phyloP scores from a whole-genome alignment of 2,797 vertebrate species.

The Melanotaenia nigrans region DNA sequence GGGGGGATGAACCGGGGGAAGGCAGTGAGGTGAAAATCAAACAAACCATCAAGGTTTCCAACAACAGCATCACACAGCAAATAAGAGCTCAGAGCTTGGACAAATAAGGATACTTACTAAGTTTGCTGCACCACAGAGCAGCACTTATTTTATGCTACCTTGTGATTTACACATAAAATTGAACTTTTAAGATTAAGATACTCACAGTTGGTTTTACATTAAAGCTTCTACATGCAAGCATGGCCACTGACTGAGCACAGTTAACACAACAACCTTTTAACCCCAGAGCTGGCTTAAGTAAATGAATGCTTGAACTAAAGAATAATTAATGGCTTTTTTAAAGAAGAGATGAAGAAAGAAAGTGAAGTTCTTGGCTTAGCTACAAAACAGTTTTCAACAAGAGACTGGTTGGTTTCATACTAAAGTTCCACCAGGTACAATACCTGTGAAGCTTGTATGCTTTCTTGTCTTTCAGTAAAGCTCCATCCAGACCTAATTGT shows the following conservation, averaged over 20 bases:
- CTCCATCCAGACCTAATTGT: conserved; percentile 17
- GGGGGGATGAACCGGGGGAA: conserved; percentile 20
- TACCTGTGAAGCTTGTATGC: conserved; percentile 24
- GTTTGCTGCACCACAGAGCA: conserved; percentile 43
- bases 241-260: conserved; percentile 7
- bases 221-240: conserved; percentile 6
- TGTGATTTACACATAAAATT: conserved; percentile 7
- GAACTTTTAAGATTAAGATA: background rate
- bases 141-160: conserved; percentile 21
- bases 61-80: conserved; percentile 63
- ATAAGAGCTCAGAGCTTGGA: conserved; percentile 45
- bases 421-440: background rate
- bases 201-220: background rate
- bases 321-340: background rate
- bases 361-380: background rate
- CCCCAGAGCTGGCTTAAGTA: background rate
- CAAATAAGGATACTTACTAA: conserved; percentile 61
- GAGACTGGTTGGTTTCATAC: too few relatives aligned
- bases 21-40: conserved; percentile 71
- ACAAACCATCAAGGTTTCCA: conserved; percentile 71
- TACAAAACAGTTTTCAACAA: background rate
- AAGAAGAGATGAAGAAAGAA: background rate
- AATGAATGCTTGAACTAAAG: conserved; percentile 3
- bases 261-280: background rate
- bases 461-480: conserved; percentile 25